Percentiles rank a stretch among this genome's conserved stretches.
Conservation (phyloP, 1,140 invertebrate genomes). For the Drosophila virilis region DNA sequence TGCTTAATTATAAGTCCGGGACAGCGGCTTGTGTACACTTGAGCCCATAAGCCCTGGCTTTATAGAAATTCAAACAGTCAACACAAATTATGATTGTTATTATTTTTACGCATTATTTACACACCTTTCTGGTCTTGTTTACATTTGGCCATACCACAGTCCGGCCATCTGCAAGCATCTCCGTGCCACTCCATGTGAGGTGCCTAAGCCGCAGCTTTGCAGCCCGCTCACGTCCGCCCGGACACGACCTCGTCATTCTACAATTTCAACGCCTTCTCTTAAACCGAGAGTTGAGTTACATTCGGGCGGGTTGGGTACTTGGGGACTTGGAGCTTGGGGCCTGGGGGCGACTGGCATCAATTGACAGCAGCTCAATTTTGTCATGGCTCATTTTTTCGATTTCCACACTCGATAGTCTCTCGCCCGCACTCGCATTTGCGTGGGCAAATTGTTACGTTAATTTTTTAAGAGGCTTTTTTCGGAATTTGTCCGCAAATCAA, state of each 20-base stretch:
- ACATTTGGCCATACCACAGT: conserved; percentile 32
- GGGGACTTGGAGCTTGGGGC: background rate
- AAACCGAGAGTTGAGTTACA: conserved; percentile 30
- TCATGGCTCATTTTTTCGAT: conserved; percentile 59
- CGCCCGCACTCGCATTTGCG: conserved; percentile 53
- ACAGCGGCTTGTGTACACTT: conserved; percentile 27
- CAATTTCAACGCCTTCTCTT: conserved; percentile 52
- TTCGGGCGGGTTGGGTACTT: background rate
- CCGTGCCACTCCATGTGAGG: conserved; percentile 19
- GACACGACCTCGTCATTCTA: conserved; percentile 50
- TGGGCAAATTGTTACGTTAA: conserved; percentile 59
- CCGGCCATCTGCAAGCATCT: conserved; percentile 5
- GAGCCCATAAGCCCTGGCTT: conserved; percentile 27
- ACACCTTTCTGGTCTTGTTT: conserved; percentile 63
- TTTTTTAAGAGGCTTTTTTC: conserved; percentile 60
- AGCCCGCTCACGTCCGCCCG: conserved; percentile 50
- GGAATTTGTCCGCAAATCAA: conserved; percentile 43
- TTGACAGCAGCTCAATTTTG: conserved; percentile 63
- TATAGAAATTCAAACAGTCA: conserved; percentile 46
- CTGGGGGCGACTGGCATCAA: conserved; percentile 27
- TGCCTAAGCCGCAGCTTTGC: conserved; percentile 57
- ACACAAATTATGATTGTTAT: conserved; percentile 65
- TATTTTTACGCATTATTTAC: conserved; percentile 69
- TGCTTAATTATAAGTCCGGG: conserved; percentile 54
- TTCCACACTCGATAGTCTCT: conserved; percentile 35